These are phyloP conservation scores for Barbus barbus DNA, from an alignment of 2,113 vertebrate genomes.

Conservation along the genomic window DNA sequence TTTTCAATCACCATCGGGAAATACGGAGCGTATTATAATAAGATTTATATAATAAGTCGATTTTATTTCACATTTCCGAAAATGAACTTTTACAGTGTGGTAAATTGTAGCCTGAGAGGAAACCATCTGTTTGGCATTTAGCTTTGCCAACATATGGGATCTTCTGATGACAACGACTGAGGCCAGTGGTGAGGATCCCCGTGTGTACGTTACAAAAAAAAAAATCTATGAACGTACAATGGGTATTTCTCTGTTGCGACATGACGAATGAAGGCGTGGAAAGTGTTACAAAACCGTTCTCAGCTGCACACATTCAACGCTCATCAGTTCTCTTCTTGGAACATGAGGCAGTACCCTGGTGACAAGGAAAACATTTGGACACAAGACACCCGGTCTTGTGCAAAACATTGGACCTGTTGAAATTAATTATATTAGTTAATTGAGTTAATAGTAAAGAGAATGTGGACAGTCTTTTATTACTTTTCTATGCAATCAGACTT, in stretches of 20 bases:
- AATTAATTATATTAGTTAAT: constrained; percentile 38
- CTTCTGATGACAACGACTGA: constrained; percentile 69
- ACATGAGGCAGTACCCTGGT: constrained; percentile 8
- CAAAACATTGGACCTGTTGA: constrained; percentile 23
- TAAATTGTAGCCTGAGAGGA: constrained; percentile 70
- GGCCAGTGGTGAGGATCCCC: constrained; percentile 57
- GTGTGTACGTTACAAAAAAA: constrained; percentile 35
- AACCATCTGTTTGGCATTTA: constrained; percentile 76
- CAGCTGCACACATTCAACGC: constrained; percentile 36
- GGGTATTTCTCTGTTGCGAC: constrained; percentile 42
- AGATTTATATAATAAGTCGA: constrained; percentile 68
- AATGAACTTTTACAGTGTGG: constrained; percentile 71
- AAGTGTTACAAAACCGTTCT: constrained; percentile 56
- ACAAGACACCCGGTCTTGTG: constrained; percentile 19
- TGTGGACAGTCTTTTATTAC: constrained; percentile 10
- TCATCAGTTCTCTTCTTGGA: background rate
- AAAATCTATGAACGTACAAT: constrained; percentile 13
- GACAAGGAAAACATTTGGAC: constrained; percentile 23
- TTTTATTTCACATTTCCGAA: constrained; percentile 75
- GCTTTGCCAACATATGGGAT: constrained; percentile 63
- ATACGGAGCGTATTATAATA: constrained; percentile 62
- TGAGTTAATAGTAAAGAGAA: constrained; percentile 38
- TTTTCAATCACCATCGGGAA: constrained; percentile 67
- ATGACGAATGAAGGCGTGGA: constrained; percentile 54
- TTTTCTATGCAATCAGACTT: background rate